Conservation (phyloP, 2,888 invertebrate species). For the Aspidiotus rigidus region DNA sequence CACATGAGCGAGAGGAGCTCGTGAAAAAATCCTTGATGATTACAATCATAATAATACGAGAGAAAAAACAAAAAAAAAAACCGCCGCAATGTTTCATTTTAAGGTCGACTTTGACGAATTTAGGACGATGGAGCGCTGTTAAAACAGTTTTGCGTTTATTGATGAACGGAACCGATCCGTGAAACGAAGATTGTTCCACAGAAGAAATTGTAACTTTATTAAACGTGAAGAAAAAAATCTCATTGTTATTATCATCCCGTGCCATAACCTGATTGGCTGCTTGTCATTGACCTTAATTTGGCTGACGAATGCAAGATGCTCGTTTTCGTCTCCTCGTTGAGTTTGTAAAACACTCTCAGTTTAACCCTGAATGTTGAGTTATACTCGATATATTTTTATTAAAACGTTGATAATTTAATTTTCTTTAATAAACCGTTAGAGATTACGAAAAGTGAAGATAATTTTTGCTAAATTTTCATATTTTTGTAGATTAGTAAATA, state of each 20-base stretch:
- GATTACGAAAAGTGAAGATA: too few species aligned
- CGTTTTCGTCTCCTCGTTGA: too few species aligned
- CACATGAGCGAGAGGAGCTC: not conserved
- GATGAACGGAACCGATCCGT: constrained; percentile 7
- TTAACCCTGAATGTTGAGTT: too few species aligned
- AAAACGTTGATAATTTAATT: too few species aligned
- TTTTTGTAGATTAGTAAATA: too few species aligned
- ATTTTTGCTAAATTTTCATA: too few species aligned
- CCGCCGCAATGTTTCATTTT: not conserved
- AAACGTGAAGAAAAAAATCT: constrained; percentile 1
- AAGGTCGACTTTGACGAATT: constrained; percentile 7
- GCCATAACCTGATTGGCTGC: constrained; percentile 4
- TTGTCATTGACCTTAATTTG: constrained; percentile 5
- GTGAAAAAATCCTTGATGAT: constrained; percentile 3
- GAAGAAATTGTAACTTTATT: not conserved
- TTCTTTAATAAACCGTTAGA: too few species aligned
- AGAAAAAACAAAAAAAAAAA: too few species aligned
- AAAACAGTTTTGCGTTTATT: not conserved
- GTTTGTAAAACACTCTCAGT: too few species aligned
- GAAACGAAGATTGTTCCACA: constrained; percentile 1
- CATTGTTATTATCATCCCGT: constrained; percentile 6
- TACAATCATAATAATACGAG: not conserved
- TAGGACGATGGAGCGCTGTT: not conserved
- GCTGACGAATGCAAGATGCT: not conserved
- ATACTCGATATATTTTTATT: too few species aligned